Conservation (phyloP, 2,113 vertebrate genomes). For the Pteropus alecto region DNA sequence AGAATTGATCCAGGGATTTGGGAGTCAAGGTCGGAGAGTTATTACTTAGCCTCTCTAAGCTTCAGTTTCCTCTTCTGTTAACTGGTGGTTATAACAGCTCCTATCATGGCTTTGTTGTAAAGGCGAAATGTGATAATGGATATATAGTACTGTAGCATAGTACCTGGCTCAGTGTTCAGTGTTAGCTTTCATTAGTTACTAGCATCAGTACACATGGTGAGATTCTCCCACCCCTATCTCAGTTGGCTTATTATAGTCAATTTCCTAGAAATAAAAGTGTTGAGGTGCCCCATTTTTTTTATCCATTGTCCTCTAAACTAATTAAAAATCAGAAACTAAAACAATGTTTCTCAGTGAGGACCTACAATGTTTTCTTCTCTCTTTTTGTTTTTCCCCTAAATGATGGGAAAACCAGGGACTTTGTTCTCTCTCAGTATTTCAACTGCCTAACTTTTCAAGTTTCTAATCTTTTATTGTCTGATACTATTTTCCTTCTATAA, state of each 20-base stretch:
- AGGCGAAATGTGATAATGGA: background rate
- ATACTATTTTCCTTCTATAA: background rate
- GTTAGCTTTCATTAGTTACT: background rate
- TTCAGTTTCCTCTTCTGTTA: background rate
- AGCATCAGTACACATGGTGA: background rate
- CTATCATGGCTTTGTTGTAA: background rate
- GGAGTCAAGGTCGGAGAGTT: background rate
- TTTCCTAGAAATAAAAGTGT: conserved; percentile 19
- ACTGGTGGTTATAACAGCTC: background rate
- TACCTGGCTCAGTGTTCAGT: background rate
- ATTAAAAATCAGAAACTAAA: conserved; percentile 16
- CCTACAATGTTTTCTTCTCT: background rate
- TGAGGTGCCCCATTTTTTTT: background rate
- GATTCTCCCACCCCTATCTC: background rate
- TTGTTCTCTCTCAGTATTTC: background rate
- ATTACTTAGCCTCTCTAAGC: background rate
- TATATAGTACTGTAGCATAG: background rate
- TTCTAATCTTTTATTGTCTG: conserved; percentile 38
- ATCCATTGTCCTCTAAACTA: background rate
- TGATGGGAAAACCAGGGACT: conserved; percentile 10
- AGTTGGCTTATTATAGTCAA: background rate
- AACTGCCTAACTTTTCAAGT: conserved; percentile 22
- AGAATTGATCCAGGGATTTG: background rate
- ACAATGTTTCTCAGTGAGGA: background rate
- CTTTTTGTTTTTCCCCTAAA: background rate